Evolutionary conservation across 2,113 vertebrate species (phyloP), one percentile per base, ranked within the genome.

Genomic region (Perca flavescens): DNA sequence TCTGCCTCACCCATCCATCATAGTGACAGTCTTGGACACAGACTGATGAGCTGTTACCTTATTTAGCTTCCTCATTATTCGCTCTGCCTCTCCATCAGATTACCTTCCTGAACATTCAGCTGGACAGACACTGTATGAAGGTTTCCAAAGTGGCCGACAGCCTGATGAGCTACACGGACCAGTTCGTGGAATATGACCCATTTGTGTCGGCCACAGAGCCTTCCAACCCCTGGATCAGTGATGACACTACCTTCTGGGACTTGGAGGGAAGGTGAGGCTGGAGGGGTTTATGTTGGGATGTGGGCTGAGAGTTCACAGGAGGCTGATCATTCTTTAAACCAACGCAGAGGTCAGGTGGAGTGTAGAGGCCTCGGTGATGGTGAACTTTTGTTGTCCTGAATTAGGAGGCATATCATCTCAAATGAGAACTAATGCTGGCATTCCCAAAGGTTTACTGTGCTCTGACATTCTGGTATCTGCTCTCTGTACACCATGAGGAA

Each of bases 121-220:
- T 99, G 91, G 98, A 98, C 92, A 96, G 98, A 89, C 98, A 99
- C 92, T 97, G 97, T 94, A 96, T 99, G 96, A 99, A 98, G 95
- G 98, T 99, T 95, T 99, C 98, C 90, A 99, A 99, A 96, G 97
- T 99, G 91, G 97, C 98, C 54, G 98, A 99, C 96, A 97, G 98
- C 89, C 95, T 99, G 92, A 98, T 99, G 90, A 86, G 94, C 83
- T 99, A 97, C 94, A 96, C 97, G 0, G 97, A 99, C 80, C 98
- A 99, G 88, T 98, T 99, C 68, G 80, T 95, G 92, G 97, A 99
- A 53, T 99, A 98, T 4, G 97, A 99, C 83, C 96, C 97, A 43
- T 96, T 98, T 49, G 94, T 97, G 90, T 96, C 96, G 3, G 90
- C 95, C n/a, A 88, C 94, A 9, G 97, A 99, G 80, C 97, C 97